Conservation (phyloP, 2,797 vertebrate species). For the Artibeus jamaicensis region DNA sequence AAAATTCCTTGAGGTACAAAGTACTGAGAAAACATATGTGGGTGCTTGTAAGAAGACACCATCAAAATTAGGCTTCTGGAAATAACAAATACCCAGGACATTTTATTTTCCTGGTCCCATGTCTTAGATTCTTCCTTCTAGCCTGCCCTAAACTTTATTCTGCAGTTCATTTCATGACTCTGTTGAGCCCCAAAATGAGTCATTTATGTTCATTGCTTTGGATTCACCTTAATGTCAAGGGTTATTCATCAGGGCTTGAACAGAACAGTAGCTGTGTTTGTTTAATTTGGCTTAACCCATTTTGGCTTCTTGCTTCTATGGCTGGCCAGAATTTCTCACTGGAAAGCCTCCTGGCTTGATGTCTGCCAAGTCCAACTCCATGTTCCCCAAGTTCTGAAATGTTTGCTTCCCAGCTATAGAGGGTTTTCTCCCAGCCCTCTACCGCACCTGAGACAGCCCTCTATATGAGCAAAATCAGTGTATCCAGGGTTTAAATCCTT, state of each 20-base stretch:
- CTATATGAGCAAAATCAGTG: background rate
- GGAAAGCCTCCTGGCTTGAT: background rate
- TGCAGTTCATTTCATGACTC: background rate
- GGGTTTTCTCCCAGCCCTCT: background rate
- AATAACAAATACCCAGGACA: background rate
- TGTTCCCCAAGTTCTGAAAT: background rate
- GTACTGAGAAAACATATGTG: background rate
- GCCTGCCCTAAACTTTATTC: background rate
- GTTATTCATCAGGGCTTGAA: background rate
- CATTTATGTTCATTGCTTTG: background rate
- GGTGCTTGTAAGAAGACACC: background rate
- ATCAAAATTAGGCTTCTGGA: background rate
- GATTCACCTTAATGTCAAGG: background rate
- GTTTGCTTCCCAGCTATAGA: background rate
- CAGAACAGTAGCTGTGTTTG: background rate
- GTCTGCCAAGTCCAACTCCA: background rate
- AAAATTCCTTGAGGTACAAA: accelerated
- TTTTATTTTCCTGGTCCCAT: background rate
- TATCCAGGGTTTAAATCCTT: background rate
- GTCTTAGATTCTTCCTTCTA: background rate
- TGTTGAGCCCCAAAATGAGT: background rate
- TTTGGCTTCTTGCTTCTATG: background rate
- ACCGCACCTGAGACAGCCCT: background rate
- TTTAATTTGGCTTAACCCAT: background rate
- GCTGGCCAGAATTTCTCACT: background rate